A percentile compares a stretch with the other conserved stretches of the same genome.
phyloP scores from a whole-genome alignment of 2,797 vertebrate genomes.

The Fratercula arctica region DNA sequence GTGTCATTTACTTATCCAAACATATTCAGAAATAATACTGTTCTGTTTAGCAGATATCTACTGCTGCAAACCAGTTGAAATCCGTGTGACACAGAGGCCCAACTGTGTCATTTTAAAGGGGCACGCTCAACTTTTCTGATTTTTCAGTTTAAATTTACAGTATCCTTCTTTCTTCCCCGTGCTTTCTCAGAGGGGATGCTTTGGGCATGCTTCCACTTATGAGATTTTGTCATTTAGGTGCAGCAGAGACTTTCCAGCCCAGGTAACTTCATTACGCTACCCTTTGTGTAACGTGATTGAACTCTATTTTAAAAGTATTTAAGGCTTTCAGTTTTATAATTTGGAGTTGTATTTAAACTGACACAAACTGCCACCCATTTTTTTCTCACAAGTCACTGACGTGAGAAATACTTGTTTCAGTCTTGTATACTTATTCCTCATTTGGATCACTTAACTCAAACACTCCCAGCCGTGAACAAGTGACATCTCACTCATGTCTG shows the following conservation, averaged over 20 bases:
- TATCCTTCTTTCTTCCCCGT: background rate
- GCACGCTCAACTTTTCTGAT: background rate
- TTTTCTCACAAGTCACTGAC: background rate
- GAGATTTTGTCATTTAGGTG: background rate
- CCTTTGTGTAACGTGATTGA: background rate
- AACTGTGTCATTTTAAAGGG: background rate
- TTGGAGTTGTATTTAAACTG: background rate
- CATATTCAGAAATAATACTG: background rate
- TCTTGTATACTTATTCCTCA: background rate
- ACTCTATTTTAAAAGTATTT: background rate
- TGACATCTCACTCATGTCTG: background rate
- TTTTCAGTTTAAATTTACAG: background rate
- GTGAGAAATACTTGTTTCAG: background rate
- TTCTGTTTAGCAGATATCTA: background rate
- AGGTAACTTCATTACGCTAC: background rate
- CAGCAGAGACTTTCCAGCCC: background rate
- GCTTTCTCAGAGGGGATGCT: background rate
- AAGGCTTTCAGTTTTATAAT: background rate
- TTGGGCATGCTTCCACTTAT: background rate
- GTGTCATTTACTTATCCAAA: conserved; percentile 27
- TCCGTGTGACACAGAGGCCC: background rate
- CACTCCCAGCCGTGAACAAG: background rate
- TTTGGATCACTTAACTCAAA: background rate
- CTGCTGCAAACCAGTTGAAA: background rate
- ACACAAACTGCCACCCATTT: background rate